Conservation (phyloP, 2,888 invertebrate species). For the Cybosia mesomella region DNA sequence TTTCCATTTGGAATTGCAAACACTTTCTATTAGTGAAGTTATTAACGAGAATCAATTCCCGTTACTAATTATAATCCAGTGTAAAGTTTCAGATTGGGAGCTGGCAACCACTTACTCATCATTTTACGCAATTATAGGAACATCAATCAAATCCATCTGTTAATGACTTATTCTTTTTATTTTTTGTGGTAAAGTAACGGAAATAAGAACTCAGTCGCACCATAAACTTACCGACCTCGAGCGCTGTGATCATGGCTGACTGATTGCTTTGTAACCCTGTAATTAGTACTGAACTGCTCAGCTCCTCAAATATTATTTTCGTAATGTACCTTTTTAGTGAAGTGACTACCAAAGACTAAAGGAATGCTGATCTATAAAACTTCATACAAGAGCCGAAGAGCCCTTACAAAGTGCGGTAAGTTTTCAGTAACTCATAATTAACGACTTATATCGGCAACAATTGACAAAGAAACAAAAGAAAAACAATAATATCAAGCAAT, state of each 20-base stretch:
- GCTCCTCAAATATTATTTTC: too few relatives aligned
- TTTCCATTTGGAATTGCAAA: neutral
- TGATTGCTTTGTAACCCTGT: neutral
- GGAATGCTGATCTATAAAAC: too few relatives aligned
- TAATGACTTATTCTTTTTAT: neutral
- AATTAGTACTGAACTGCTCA: neutral
- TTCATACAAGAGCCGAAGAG: too few relatives aligned
- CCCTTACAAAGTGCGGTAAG: too few relatives aligned
- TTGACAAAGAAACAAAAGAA: too few relatives aligned
- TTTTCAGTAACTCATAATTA: too few relatives aligned
- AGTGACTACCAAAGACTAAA: too few relatives aligned
- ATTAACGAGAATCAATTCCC: conserved; percentile 8
- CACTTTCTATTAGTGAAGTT: neutral
- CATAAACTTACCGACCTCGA: neutral
- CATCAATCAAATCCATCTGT: conserved; percentile 5
- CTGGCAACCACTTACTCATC: conserved; percentile 1
- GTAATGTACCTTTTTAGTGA: too few relatives aligned
- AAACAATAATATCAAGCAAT: neutral
- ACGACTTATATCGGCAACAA: too few relatives aligned
- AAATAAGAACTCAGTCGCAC: neutral
- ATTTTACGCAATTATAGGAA: conserved; percentile 17
- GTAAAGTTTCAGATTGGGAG: neutral
- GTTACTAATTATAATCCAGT: neutral
- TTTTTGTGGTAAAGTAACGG: conserved; percentile 1
- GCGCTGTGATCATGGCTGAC: neutral